A percentile compares a stretch with the other conserved stretches of the same genome.
Evolutionary conservation across 2,113 vertebrate genomes (phyloP).

Genomic region (Cettia cetti): DNA sequence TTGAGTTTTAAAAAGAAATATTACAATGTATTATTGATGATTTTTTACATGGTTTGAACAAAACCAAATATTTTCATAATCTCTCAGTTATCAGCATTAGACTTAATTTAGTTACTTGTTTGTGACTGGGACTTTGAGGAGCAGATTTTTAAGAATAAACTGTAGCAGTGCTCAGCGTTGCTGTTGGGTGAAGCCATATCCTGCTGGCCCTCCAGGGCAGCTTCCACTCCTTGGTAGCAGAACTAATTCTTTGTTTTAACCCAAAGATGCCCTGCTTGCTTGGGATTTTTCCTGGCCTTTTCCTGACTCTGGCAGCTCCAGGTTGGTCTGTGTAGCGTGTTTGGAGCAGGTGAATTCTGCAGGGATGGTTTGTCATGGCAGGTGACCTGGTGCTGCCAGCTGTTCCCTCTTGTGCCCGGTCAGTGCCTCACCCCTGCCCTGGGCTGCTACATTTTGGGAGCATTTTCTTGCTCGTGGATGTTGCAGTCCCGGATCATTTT

Average conservation of each 20-base stretch:
- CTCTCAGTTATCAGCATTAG: slow-evolving; percentile 59
- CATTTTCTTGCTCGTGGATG: rapidly evolving
- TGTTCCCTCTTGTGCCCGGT: rapidly evolving
- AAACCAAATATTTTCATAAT: slow-evolving; percentile 68
- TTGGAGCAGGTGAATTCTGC: neutral
- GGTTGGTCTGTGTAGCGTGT: neutral
- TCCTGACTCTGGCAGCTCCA: neutral
- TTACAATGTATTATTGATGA: slow-evolving; percentile 27
- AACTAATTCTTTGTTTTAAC: neutral
- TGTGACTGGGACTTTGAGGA: slow-evolving; percentile 48
- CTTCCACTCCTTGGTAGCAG: slow-evolving; percentile 15
- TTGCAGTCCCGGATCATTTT: neutral
- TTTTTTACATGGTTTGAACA: slow-evolving; percentile 69
- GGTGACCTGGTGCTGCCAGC: neutral
- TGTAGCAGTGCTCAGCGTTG: slow-evolving; percentile 38
- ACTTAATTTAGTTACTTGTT: slow-evolving; percentile 51
- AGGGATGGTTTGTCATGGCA: neutral
- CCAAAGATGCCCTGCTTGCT: neutral
- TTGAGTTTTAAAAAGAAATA: slow-evolving; percentile 55
- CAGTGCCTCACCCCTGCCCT: neutral
- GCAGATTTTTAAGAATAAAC: slow-evolving; percentile 21
- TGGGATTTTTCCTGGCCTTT: neutral
- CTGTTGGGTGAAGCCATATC: slow-evolving; percentile 66
- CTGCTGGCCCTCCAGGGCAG: slow-evolving; percentile 52
- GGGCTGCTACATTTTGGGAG: neutral